phyloP scores from a whole-genome alignment of 2,888 invertebrate genomes.

The Plagodis dolabraria region DNA sequence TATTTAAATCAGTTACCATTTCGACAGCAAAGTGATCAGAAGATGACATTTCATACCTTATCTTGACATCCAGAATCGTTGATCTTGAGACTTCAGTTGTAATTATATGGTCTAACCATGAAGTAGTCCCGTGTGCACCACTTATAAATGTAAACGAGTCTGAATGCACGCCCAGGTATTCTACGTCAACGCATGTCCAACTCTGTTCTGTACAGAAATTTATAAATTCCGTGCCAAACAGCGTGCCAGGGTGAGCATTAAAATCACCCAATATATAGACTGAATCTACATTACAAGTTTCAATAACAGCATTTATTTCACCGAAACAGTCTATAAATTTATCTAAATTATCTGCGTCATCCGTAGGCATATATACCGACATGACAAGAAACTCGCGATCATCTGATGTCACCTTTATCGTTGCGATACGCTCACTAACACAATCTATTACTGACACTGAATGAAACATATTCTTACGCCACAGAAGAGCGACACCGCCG shows the following conservation, averaged over 20 bases:
- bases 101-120: too few relatives aligned
- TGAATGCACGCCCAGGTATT: too few relatives aligned
- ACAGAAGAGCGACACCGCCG: slow-evolving; percentile 5
- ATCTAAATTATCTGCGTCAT: neutral
- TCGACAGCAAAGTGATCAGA: slow-evolving; percentile 22
- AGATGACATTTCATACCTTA: slow-evolving; percentile 10
- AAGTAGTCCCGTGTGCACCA: neutral
- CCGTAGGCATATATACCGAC: slow-evolving; percentile 8
- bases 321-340: neutral
- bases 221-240: too few relatives aligned
- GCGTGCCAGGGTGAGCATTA: too few relatives aligned
- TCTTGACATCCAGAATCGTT: slow-evolving; percentile 5
- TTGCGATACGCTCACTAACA: neutral
- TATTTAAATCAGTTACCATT: slow-evolving; percentile 11
- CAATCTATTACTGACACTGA: neutral
- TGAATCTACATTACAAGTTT: too few relatives aligned
- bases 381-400: neutral
- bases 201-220: too few relatives aligned
- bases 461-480: neutral
- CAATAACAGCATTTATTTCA: too few relatives aligned
- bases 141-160: too few relatives aligned
- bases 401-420: neutral
- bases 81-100: slow-evolving; percentile 4
- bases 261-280: too few relatives aligned
- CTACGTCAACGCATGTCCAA: too few relatives aligned